phyloP scores from a whole-genome alignment of 2,113 vertebrate genomes.

The Rana temporaria region DNA sequence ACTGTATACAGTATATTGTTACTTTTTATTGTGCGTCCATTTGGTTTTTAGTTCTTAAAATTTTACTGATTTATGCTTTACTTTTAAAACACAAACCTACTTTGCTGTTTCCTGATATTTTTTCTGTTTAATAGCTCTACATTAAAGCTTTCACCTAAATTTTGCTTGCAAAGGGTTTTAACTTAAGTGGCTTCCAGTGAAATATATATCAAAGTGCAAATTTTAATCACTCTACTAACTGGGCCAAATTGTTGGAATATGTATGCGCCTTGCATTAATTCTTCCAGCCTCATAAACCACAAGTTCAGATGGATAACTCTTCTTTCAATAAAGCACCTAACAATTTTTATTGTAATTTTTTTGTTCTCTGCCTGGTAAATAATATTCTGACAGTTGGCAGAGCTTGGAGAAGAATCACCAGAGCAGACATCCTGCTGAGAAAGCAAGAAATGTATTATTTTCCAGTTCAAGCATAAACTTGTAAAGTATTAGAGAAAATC shows the following conservation, averaged over 20 bases:
- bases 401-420: conserved; percentile 11
- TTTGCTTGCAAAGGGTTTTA: conserved; percentile 21
- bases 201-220: conserved; percentile 26
- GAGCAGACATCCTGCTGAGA: conserved; percentile 38
- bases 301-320: conserved; percentile 35
- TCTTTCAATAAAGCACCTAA: conserved; percentile 42
- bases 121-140: conserved; percentile 20
- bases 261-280: conserved; percentile 44
- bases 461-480: conserved; percentile 54
- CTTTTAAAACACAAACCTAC: conserved; percentile 5
- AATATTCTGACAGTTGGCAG: conserved; percentile 54
- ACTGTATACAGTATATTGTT: too few relatives aligned
- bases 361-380: conserved; percentile 48
- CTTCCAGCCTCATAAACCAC: conserved; percentile 48
- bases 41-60: too few relatives aligned
- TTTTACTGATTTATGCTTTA: too few relatives aligned
- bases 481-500: conserved; percentile 55
- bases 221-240: conserved; percentile 48
- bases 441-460: conserved; percentile 56
- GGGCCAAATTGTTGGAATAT: conserved; percentile 49
- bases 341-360: conserved; percentile 26
- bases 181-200: conserved; percentile 29
- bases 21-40: too few relatives aligned
- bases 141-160: conserved; percentile 27
- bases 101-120: background rate